Evolutionary conservation across 2,797 vertebrate species (phyloP), one percentile per base, ranked within the genome.

Genomic region (Hylomyscus alleni): DNA sequence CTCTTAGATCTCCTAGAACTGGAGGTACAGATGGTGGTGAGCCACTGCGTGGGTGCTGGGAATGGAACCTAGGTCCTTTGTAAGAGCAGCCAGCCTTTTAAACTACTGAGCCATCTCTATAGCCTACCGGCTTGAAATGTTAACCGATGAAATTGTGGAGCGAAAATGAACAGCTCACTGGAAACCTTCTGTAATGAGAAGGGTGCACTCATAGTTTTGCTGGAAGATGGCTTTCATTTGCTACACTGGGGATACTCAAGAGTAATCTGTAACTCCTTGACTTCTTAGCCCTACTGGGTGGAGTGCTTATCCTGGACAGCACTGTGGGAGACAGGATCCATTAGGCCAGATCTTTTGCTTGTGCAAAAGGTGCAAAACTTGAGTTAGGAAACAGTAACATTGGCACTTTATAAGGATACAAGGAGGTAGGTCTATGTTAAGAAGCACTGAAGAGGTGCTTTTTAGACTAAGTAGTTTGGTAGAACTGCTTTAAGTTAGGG

Each of bases 321-420:
- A 4, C 24, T 52, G 9, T 73, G 83, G 26, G 52, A 80, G 40
- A 37, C 19, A 34, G n/a, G 73, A 24, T 75, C 58, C 52, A 34
- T 90, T 86, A 73, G 77, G 91, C 19, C 29, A 54, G 93, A 13
- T 54, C 67, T 93, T 96, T 86, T 56, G 60, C 13, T 75, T 95
- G n/a, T n/a, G n/a, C n/a, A 56, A 81, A 69, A 76, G 47, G 56
- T 67, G 75, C 86, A 93, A 90, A 94, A 92, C 24, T 29, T 56
- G 85, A 92, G 50, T 83, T 87, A 67, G 67, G 69, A 78, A 83
- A 50, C 58, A 37, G 9, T 73, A 73, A 14, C 58, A 6, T 83
- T 62, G 92, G 73, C 37, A 31, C 34, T 52, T 0, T 34, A 76
- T 26, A 84, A 56, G 69, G 50, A 54, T 60, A 9, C 22, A 24